Percentiles rank a stretch among this genome's conserved stretches.
Evolutionary conservation across 1,140 invertebrate species (phyloP).

Genomic region (Eufriesea mexicana): DNA sequence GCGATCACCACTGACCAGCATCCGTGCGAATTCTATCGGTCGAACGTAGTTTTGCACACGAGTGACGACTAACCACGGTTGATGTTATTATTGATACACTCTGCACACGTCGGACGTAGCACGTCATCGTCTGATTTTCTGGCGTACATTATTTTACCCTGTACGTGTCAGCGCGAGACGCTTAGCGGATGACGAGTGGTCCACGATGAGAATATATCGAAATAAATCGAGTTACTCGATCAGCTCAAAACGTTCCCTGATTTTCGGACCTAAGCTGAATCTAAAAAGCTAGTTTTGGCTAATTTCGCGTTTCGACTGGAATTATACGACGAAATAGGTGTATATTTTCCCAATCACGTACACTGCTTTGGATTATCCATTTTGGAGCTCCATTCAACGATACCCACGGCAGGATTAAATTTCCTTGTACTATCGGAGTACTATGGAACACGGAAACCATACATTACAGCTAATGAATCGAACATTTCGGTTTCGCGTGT

Average conservation of each 20-base stretch:
- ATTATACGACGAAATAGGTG: too few species aligned
- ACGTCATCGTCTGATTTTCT: background rate
- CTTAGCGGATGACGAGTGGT: background rate
- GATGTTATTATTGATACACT: conserved; percentile 2
- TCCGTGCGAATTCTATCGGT: background rate
- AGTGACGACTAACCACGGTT: conserved; percentile 1
- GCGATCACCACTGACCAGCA: background rate
- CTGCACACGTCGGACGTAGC: background rate
- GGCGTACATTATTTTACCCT: too few species aligned
- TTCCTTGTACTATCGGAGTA: background rate
- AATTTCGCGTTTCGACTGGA: too few species aligned
- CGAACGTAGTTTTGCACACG: conserved; percentile 6
- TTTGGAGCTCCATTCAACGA: background rate
- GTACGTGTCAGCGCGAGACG: background rate
- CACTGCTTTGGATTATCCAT: too few species aligned
- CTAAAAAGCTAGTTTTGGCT: too few species aligned
- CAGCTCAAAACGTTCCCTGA: too few species aligned
- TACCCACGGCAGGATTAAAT: background rate
- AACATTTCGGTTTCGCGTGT: background rate
- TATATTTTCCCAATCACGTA: too few species aligned
- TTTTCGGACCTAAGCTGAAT: too few species aligned
- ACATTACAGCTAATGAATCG: background rate
- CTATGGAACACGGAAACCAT: background rate
- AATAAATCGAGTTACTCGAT: too few species aligned
- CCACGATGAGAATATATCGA: too few species aligned